Evolutionary conservation across 2,113 vertebrate species (phyloP).

Genomic region (Ascaphus truei): DNA sequence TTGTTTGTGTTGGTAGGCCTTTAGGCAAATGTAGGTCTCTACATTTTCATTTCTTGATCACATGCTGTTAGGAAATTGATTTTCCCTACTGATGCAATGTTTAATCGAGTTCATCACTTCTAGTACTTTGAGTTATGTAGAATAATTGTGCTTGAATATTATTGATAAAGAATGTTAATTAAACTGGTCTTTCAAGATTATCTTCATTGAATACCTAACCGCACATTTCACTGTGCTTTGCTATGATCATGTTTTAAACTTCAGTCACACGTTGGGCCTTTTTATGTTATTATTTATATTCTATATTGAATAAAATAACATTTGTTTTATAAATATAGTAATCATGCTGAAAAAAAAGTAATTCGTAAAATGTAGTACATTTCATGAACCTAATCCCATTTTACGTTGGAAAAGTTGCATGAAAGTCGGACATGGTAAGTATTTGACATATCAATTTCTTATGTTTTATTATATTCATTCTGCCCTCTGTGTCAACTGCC

Average conservation of each 20-base stretch:
- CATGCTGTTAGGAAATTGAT: slow-evolving; percentile 27
- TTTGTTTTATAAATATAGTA: too few species aligned
- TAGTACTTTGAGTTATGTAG: slow-evolving; percentile 8
- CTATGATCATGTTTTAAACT: not conserved
- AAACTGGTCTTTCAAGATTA: slow-evolving; percentile 13
- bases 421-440: too few species aligned
- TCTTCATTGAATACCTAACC: slow-evolving; percentile 4
- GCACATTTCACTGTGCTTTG: not conserved
- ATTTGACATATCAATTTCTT: too few species aligned
- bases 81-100: slow-evolving; percentile 10
- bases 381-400: too few species aligned
- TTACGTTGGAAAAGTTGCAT: too few species aligned
- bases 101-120: slow-evolving; percentile 11
- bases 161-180: slow-evolving; percentile 20
- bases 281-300: not conserved
- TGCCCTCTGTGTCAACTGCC: too few species aligned
- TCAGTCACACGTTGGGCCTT: not conserved
- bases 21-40: slow-evolving; percentile 16
- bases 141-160: slow-evolving; percentile 21
- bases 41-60: slow-evolving; percentile 15
- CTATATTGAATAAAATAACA: not conserved
- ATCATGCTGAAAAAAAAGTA: too few species aligned
- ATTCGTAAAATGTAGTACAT: too few species aligned
- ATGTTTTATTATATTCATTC: too few species aligned
- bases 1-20: not conserved